Evolutionary conservation across 2,888 invertebrate genomes (phyloP), one percentile per base, ranked within the genome.

Genomic region (Pharmacophagus antenor): DNA sequence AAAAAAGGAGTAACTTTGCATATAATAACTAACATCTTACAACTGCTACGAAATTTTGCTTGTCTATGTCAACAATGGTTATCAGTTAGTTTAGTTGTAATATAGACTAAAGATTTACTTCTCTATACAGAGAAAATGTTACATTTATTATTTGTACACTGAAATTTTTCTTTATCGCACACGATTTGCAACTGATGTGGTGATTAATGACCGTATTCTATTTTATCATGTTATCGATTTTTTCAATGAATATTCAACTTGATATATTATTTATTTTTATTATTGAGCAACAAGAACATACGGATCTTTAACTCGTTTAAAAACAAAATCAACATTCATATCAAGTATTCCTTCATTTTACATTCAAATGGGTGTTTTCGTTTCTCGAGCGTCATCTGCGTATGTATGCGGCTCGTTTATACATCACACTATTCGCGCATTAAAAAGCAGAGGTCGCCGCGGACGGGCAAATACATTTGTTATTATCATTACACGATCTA

Each of bases 351-450:
- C 76, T 70, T 70, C 72, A 84, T 87, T 84, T 85, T 68, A 86
- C 76, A 87, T 88, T 86, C 78, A 87, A 85, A 88, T 86, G 64
- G 62, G 73, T 76, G 75, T 80, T 80, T 85, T 83, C 86, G 86
- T 87, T 85, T 87, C 82, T 76, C 77, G 77, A 73, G 66, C 69
- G 77, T 81, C 77, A 85, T 85, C 81, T 87, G 84, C 80, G 76
- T 88, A 88, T 86, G 81, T 68, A 88, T 86, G 79, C 70, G 67
- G 73, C 71, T 25, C 21, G 69, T 76, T 82, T 79, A 84, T 84
- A 68, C 76, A 70, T 70, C 70, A 73, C 76, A 77, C 73, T 70
- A 76, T 68, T 65, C 66, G 70, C 67, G 74, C 72, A 80, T 77
- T 76, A 74, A 77, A 76, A 78, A 69, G 65, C 80, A 78, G 87